These are phyloP conservation scores for Adela reaumurella DNA, from an alignment of 2,888 invertebrate genomes.

Conservation along the genomic window DNA sequence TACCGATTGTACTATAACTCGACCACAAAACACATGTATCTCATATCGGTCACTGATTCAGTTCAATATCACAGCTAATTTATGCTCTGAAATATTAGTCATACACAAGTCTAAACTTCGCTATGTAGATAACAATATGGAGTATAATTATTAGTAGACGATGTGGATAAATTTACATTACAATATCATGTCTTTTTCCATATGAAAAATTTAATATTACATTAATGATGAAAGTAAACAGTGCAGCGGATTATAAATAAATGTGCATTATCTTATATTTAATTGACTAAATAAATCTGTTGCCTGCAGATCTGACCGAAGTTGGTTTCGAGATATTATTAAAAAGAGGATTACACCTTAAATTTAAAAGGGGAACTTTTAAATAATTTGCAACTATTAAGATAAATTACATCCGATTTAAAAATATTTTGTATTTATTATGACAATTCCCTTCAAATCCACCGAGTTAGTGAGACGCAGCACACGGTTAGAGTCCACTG, in stretches of 20 bases:
- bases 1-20: background rate
- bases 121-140: conserved; percentile 57
- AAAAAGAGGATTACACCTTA: conserved; percentile 57
- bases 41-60: conserved; percentile 12
- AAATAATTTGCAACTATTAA: conserved; percentile 47
- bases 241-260: conserved; percentile 60
- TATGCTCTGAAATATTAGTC: conserved; percentile 50
- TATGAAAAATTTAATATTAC: conserved; percentile 54
- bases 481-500: background rate
- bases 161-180: conserved; percentile 57
- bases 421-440: conserved; percentile 50
- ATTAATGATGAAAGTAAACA: conserved; percentile 52
- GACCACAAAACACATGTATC: background rate
- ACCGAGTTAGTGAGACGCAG: conserved; percentile 36
- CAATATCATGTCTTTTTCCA: conserved; percentile 56
- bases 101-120: conserved; percentile 57
- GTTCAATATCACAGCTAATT: conserved; percentile 57
- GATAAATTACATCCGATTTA: conserved; percentile 54
- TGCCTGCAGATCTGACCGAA: conserved; percentile 56
- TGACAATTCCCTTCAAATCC: conserved; percentile 56
- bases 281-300: conserved; percentile 60
- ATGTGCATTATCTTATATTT: conserved; percentile 58
- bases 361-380: conserved; percentile 39
- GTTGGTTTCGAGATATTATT: conserved; percentile 20
- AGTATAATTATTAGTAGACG: conserved; percentile 51